These are phyloP conservation scores for Circaetus cinerascens DNA, from an alignment of 2,113 vertebrate genomes.

Conservation along the genomic window DNA sequence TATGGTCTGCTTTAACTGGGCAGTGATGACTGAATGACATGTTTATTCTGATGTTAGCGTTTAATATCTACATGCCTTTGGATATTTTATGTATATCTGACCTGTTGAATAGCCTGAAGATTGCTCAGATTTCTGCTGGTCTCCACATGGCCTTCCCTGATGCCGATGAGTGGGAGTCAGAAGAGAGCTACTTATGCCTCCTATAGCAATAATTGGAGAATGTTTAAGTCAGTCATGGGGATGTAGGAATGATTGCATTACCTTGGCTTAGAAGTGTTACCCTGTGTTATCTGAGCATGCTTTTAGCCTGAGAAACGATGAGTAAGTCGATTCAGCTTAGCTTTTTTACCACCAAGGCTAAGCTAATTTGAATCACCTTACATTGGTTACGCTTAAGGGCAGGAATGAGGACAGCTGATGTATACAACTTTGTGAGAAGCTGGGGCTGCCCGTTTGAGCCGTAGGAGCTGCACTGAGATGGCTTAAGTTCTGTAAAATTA, in stretches of 20 bases:
- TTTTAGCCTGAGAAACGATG: not conserved
- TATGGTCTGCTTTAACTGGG: not conserved
- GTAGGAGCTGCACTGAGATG: not conserved
- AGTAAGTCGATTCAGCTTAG: not conserved
- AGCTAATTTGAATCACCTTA: not conserved
- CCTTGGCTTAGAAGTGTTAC: not conserved
- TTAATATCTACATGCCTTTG: not conserved
- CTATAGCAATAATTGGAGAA: not conserved
- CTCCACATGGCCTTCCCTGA: not conserved
- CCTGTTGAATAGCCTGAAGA: not conserved
- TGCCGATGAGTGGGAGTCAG: not conserved
- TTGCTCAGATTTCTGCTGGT: not conserved
- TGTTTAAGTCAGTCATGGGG: not conserved
- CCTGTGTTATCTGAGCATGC: not conserved
- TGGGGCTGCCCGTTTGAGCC: not conserved
- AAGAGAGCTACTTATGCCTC: not conserved
- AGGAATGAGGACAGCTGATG: not conserved
- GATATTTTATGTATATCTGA: not conserved
- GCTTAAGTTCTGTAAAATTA: not conserved
- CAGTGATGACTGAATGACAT: not conserved
- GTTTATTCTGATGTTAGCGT: not conserved
- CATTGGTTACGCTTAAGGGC: not conserved
- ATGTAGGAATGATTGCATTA: not conserved
- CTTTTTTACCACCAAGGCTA: not conserved
- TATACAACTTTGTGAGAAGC: not conserved